These are phyloP conservation scores for Panthera leo DNA, from an alignment of 2,113 vertebrate genomes.

Conservation along the genomic window DNA sequence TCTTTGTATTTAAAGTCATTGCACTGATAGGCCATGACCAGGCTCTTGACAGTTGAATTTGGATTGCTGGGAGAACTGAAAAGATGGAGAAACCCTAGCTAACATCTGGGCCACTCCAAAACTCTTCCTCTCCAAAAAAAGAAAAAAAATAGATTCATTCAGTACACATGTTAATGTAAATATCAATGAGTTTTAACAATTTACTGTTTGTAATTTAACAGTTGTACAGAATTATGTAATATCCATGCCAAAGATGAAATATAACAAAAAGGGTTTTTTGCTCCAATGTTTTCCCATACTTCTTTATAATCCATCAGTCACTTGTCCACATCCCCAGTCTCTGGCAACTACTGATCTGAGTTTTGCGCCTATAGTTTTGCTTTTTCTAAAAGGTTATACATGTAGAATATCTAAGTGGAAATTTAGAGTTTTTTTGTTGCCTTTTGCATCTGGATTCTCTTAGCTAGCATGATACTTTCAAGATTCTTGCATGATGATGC, in stretches of 20 bases:
- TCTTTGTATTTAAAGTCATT: neutral
- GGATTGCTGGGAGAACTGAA: neutral
- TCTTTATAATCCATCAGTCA: neutral
- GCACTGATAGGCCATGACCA: neutral
- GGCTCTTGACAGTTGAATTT: neutral
- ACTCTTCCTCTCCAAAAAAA: neutral
- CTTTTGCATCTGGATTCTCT: neutral
- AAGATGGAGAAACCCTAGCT: neutral
- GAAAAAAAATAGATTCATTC: neutral
- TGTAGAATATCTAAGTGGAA: neutral
- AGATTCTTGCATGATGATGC: neutral
- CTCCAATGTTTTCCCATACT: neutral
- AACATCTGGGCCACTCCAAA: neutral
- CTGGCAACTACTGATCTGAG: neutral
- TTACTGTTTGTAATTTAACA: neutral
- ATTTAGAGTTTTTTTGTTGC: neutral
- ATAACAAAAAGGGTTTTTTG: neutral
- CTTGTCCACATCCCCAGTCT: neutral
- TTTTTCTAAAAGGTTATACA: neutral
- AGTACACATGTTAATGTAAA: neutral
- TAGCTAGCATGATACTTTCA: neutral
- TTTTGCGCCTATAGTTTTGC: neutral
- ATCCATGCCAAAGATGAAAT: neutral
- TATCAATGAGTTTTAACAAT: neutral
- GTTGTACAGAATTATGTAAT: neutral